Percentiles rank a stretch among this genome's conserved stretches.
phyloP scores from a whole-genome alignment of 2,797 vertebrate genomes.

The Notamacropus eugenii region DNA sequence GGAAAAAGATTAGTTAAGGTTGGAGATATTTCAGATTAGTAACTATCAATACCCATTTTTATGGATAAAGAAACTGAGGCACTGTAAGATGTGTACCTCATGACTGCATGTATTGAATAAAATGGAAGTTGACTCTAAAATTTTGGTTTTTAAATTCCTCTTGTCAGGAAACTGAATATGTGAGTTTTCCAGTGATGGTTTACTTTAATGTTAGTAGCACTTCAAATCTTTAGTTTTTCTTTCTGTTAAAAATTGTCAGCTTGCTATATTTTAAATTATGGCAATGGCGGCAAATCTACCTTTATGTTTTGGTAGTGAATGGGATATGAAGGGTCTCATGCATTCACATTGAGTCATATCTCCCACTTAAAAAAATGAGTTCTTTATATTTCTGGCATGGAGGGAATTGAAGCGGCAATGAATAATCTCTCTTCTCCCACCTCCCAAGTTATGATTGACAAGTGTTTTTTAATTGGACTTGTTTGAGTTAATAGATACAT shows the following conservation, averaged over 20 bases:
- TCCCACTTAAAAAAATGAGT: background rate
- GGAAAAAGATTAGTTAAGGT: conserved; percentile 22
- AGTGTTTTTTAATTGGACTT: conserved; percentile 40
- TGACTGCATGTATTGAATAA: conserved; percentile 29
- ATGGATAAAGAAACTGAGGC: background rate
- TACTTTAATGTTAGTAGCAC: background rate
- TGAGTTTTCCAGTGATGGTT: background rate
- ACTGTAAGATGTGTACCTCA: background rate
- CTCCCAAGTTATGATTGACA: background rate
- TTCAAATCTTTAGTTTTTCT: conserved; percentile 19
- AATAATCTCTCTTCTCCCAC: background rate
- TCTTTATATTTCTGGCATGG: background rate
- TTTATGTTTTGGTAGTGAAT: conserved; percentile 39
- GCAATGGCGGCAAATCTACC: background rate
- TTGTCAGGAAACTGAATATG: conserved; percentile 31
- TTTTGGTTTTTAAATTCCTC: conserved; percentile 28
- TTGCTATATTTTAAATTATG: conserved; percentile 40
- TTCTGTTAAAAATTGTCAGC: conserved; percentile 24
- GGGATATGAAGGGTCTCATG: conserved; percentile 11
- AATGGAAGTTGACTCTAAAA: conserved; percentile 21
- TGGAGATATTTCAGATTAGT: background rate
- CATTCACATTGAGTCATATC: background rate
- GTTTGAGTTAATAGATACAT: background rate
- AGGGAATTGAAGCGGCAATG: background rate
- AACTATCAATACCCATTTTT: background rate